Evolutionary conservation across 2,888 invertebrate species (phyloP).

Genomic region (Cepaea hortensis): DNA sequence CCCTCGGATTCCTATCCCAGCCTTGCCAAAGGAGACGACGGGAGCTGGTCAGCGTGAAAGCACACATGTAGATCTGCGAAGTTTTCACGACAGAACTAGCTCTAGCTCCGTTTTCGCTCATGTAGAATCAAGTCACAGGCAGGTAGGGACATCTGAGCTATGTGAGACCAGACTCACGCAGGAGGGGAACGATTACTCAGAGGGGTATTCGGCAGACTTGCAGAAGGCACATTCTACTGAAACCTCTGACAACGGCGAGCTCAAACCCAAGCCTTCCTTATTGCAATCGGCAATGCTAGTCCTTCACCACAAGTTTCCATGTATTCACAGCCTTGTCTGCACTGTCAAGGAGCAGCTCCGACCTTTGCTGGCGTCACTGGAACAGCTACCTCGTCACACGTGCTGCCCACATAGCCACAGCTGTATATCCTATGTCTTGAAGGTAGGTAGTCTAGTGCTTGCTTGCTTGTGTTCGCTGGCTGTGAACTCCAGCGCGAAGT

Average conservation of each 20-base stretch:
- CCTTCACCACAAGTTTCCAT: slow-evolving; percentile 8
- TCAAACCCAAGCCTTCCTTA: not conserved
- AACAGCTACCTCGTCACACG: slow-evolving; percentile 14
- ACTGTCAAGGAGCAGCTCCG: not conserved
- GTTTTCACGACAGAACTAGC: not conserved
- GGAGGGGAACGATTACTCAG: too few species aligned
- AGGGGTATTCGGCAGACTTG: not conserved
- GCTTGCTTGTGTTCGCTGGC: not conserved
- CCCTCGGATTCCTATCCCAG: not conserved
- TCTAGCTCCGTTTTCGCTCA: too few species aligned
- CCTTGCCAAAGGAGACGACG: not conserved
- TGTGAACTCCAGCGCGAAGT: too few species aligned
- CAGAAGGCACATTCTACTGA: not conserved
- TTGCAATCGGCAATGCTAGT: not conserved
- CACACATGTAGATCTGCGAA: too few species aligned
- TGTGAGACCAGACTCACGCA: too few species aligned
- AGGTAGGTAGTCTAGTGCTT: slow-evolving; percentile 16
- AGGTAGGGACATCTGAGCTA: too few species aligned
- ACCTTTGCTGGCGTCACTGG: not conserved
- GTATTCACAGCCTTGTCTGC: not conserved
- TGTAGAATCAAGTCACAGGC: too few species aligned
- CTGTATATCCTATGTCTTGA: slow-evolving; percentile 41
- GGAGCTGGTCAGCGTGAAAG: not conserved
- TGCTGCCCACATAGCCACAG: slow-evolving; percentile 36
- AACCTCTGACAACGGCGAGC: not conserved